Evolutionary conservation across 2,113 vertebrate species (phyloP), one percentile per base, ranked within the genome.

Genomic region (Ochotona curzoniae): DNA sequence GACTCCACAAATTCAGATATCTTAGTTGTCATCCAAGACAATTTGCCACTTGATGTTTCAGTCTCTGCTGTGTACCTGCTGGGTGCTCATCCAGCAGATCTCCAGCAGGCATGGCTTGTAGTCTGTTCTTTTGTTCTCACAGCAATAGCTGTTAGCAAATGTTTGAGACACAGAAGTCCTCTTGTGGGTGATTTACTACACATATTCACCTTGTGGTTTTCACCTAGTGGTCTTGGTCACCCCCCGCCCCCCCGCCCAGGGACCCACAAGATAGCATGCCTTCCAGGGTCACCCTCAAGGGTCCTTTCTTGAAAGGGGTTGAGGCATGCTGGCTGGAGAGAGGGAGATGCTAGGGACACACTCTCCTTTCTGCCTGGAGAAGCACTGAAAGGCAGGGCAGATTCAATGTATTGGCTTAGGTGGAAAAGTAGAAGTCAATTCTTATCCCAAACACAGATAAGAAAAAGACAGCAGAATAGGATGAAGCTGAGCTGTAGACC

Each of bases 401-500:
- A 15, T 30, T 88, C 21, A 64, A 26, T 7, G 38, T 23, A 9
- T 44, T 47, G 6, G 32, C 64, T 54, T 26, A 44, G 63, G 23
- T 49, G 17, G 60, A 83, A 64, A 44, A 76, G 11, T 83, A 32
- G 54, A 75, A 61, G 49, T 76, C 20, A 49, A 10, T 15, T 83
- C 35, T 12, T 2, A 49, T 26, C 13, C 4, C 9, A n/a, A 35
- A 47, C 3, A 1, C 14, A 5, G 54, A 57, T 18, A 57, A 57
- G 30, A 64, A 4, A 18, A 30, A 38, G 44, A 84, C 7, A 23
- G 28, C 10, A n/a, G 26, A 30, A 35, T 1, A 23, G 10, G 17
- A 1, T 4, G 26, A 38, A 32, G n/a, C 2, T 2, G 2, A n/a
- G 12, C 18, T 57, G 1, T 7, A 15, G 25, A n/a, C 12, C 20